phyloP scores from a whole-genome alignment of 2,888 invertebrate species.

The Lampropteryx suffumata region DNA sequence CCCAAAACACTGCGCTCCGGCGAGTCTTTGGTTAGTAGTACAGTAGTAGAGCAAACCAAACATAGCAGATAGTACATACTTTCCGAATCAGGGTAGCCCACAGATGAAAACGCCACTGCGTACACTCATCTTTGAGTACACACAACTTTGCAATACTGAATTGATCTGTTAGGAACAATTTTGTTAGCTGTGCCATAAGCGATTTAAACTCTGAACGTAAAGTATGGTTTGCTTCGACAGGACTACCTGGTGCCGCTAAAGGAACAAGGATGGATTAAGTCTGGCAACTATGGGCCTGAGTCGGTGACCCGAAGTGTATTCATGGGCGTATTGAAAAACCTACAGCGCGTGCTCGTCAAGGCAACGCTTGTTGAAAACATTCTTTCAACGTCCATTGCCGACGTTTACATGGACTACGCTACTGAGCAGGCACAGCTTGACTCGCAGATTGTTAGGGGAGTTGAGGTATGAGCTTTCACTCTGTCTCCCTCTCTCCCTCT shows the following conservation, averaged over 20 bases:
- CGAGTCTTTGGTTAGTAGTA: constrained; percentile 81
- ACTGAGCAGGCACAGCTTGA: constrained; percentile 84
- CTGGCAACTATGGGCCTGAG: constrained; percentile 47
- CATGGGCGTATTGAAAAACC: constrained; percentile 91
- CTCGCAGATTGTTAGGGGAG: constrained; percentile 85
- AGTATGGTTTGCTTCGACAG: constrained; percentile 51
- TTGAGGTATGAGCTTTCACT: constrained; percentile 90
- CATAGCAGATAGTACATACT: too few species aligned
- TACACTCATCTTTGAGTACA: too few species aligned
- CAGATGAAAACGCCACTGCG: too few species aligned
- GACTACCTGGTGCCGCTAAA: constrained; percentile 85
- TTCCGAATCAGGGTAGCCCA: too few species aligned
- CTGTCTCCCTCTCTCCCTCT: too few species aligned
- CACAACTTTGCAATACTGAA: too few species aligned
- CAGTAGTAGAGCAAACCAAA: neutral
- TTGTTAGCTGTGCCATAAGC: too few species aligned
- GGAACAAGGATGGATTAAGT: constrained; percentile 87
- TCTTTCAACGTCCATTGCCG: constrained; percentile 87
- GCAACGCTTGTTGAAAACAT: constrained; percentile 86
- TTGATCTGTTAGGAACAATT: too few species aligned
- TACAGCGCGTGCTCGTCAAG: constrained; percentile 92
- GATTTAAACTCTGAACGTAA: too few species aligned
- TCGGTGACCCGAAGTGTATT: constrained; percentile 89
- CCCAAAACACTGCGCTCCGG: constrained; percentile 81
- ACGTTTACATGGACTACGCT: constrained; percentile 94